Percentiles rank a stretch among this genome's conserved stretches.
These are phyloP conservation scores for Papilio helenus DNA, from an alignment of 1,140 invertebrate genomes.

Conservation along the genomic window DNA sequence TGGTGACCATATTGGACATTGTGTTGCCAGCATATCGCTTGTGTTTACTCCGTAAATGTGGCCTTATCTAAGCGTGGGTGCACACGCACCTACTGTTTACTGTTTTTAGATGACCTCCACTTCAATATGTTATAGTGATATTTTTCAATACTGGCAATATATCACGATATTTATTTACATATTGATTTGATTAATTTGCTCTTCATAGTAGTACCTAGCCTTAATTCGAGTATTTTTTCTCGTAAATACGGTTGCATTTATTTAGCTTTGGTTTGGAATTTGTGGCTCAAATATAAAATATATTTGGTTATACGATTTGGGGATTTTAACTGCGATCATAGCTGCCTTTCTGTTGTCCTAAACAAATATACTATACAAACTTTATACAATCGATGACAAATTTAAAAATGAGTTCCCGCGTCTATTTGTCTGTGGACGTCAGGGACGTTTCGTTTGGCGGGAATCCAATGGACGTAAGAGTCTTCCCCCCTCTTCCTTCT, in stretches of 20 bases:
- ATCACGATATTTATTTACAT: neutral
- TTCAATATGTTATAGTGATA: neutral
- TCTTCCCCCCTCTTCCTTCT: neutral
- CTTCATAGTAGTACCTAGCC: neutral
- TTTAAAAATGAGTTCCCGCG: slow-evolving; percentile 33
- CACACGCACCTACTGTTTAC: slow-evolving; percentile 17
- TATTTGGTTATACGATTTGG: neutral
- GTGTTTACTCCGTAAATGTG: slow-evolving; percentile 31
- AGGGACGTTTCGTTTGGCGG: slow-evolving; percentile 50
- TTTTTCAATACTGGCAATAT: neutral
- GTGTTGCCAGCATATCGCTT: slow-evolving; percentile 8
- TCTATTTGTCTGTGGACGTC: slow-evolving; percentile 24
- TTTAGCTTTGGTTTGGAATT: too few species aligned
- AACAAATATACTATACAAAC: neutral
- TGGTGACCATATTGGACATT: slow-evolving; percentile 11
- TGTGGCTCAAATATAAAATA: too few species aligned
- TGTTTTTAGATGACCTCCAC: slow-evolving; percentile 23
- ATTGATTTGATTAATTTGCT: neutral
- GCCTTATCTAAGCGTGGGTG: slow-evolving; percentile 26
- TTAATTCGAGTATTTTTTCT: too few species aligned
- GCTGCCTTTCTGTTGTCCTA: neutral
- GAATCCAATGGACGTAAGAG: slow-evolving; percentile 57
- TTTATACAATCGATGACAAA: slow-evolving; percentile 6
- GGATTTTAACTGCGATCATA: neutral
- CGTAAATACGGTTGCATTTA: too few species aligned